A percentile compares a stretch with the other conserved stretches of the same genome.
These are phyloP conservation scores for Acrocephalus scirpaceus DNA, from an alignment of 2,797 vertebrate species.

Conservation along the genomic window DNA sequence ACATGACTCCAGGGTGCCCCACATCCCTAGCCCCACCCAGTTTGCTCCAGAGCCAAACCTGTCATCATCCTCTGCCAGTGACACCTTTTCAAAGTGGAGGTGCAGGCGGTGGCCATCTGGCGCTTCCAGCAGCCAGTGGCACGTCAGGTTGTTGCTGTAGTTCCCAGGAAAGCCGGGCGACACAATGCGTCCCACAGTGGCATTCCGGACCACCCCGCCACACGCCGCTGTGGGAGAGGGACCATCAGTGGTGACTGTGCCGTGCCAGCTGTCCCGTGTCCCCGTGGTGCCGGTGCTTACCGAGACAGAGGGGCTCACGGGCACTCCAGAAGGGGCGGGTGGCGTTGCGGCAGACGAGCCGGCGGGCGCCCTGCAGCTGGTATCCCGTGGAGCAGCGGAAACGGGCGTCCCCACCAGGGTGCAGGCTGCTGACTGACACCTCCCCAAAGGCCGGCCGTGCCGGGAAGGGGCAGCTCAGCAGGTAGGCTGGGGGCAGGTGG, in stretches of 20 bases:
- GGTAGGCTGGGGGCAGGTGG: conserved; percentile 76
- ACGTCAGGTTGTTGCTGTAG: conserved; percentile 99
- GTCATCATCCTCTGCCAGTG: conserved; percentile 96
- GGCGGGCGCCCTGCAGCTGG: conserved; percentile 82
- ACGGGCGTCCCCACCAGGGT: conserved; percentile 87
- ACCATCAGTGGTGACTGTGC: fast-evolving
- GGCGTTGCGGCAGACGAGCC: conserved; percentile 87
- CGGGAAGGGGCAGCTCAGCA: conserved; percentile 91
- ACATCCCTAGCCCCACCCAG: fast-evolving
- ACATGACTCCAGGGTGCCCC: fast-evolving
- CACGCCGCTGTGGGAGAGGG: conserved; percentile 81
- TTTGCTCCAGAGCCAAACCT: conserved; percentile 77
- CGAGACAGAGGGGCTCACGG: conserved; percentile 84
- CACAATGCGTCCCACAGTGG: conserved; percentile 89
- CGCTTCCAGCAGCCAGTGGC: conserved; percentile 95
- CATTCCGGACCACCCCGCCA: conserved; percentile 90
- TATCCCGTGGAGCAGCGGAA: conserved; percentile 91
- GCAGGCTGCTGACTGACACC: conserved; percentile 89
- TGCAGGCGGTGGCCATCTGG: conserved; percentile 87
- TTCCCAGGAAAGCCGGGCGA: conserved; percentile 95
- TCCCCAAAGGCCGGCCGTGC: conserved; percentile 84
- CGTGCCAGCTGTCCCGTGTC: fast-evolving
- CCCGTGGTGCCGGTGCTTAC: conserved; percentile 58
- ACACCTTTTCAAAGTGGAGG: conserved; percentile 97
- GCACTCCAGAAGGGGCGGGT: conserved; percentile 93